Conservation (phyloP, 2,888 invertebrate genomes). For the Capitulum mitella region DNA sequence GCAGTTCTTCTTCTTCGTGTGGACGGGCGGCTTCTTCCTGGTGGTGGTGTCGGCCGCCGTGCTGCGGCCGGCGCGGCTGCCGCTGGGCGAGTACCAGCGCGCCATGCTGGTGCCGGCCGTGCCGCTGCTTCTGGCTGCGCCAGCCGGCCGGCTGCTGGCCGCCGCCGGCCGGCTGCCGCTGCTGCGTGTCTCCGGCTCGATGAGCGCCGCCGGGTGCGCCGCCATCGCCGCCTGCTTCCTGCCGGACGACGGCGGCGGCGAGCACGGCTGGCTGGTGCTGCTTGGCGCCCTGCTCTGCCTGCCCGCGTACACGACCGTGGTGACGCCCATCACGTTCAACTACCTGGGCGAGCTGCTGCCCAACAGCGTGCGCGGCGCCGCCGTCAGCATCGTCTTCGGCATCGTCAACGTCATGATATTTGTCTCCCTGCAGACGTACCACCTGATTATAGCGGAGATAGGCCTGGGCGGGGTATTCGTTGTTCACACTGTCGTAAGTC, state of each 20-base stretch:
- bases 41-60: background rate
- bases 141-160: background rate
- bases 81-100: background rate
- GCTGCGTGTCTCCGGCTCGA: background rate
- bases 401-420: background rate
- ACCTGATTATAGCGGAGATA: background rate
- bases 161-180: slow-evolving; percentile 1
- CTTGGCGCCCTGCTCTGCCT: background rate
- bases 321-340: background rate
- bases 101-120: slow-evolving; percentile 9
- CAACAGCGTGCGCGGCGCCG: background rate
- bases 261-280: background rate
- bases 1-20: background rate
- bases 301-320: background rate
- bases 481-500: background rate
- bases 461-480: background rate
- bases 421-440: background rate
- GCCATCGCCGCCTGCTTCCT: background rate
- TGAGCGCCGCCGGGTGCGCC: background rate
- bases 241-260: background rate
- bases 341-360: slow-evolving; percentile 9
- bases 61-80: background rate
- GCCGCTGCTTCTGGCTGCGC: background rate
- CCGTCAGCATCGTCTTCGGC: background rate
- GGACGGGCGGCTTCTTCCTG: slow-evolving; percentile 1